Evolutionary conservation across 2,888 invertebrate species (phyloP).

Genomic region (Pardosa pseudoannulata): DNA sequence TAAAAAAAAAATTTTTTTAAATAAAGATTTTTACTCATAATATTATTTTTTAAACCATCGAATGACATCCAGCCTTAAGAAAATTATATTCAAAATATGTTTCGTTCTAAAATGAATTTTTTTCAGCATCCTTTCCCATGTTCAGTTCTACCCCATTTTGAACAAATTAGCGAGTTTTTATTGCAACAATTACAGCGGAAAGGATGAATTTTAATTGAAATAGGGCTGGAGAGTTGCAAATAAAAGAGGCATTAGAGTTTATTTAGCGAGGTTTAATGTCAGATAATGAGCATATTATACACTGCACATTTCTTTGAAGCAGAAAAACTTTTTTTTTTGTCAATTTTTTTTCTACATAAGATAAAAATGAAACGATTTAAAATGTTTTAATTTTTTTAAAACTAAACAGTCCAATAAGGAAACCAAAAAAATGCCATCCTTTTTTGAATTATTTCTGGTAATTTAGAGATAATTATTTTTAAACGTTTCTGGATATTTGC

Average conservation of each 20-base stretch:
- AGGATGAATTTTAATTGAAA: slow-evolving; percentile 24
- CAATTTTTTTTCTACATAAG: not conserved
- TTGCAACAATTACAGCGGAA: not conserved
- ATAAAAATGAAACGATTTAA: not conserved
- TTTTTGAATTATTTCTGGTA: not conserved
- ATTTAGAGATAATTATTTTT: not conserved
- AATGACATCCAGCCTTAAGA: not conserved
- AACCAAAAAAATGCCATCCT: not conserved
- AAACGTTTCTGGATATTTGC: not conserved
- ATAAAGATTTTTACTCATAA: too few species aligned
- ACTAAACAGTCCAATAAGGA: not conserved
- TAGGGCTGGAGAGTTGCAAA: not conserved
- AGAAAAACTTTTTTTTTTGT: not conserved
- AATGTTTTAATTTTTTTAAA: not conserved
- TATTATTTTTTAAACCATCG: too few species aligned
- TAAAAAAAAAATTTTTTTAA: too few species aligned
- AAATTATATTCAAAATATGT: not conserved
- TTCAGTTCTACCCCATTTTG: too few species aligned
- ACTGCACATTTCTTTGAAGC: not conserved
- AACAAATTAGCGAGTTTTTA: slow-evolving; percentile 2
- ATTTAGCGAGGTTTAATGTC: slow-evolving; percentile 1
- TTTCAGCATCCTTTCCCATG: not conserved
- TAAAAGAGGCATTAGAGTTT: slow-evolving; percentile 20
- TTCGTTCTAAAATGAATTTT: not conserved
- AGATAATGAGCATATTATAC: slow-evolving; percentile 22